Base-by-base conservation (phyloP, 2,888 invertebrate genomes). In the Hemistola chrysoprasaria region DNA sequence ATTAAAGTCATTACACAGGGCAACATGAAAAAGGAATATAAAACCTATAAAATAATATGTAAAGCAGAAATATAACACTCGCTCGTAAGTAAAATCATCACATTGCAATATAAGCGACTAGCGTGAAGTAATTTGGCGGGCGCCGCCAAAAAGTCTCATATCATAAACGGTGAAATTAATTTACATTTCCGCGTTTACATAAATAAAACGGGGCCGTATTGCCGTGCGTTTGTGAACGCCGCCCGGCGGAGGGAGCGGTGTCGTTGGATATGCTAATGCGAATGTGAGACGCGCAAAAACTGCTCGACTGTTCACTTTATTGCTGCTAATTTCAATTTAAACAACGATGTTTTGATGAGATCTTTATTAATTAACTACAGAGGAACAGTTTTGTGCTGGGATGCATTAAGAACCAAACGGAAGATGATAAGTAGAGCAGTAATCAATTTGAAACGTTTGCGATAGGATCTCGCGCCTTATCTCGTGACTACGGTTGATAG, bases 131-230 rank as follows among this genome's bases (percentile, higher is more conserved):
- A 71, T 72, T 70, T 64, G 56, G 59, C 50, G 56, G 59, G 56
- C 62, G 56, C 63, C 65, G 53, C 59, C 67, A 68, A 74, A 79
- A 78, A 71, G 64, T 72, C 67, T 71, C 61, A 62, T 78, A 75
- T 69, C 64, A 72, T 77, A 74, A 79, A 73, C 66, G 74, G 59
- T 56, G 61, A 73, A 77, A 81, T 80, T 78, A 82, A 82, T 80
- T 80, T 78, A 73, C 77, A 82, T 81, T 78, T 74, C 64, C 65
- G 64, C 77, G 68, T 74, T 81, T 71, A 78, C 72, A 71, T 78
- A 75, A 78, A 79, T 77, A 78, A 74, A 65, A 47, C 69, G 62
- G 62, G 65, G 62, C 59, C 55, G 62, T 74, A 73, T 70, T 70
- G 69, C 71, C 62, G 59, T 65, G 58, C 64, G 62, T 65, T 72